These are phyloP conservation scores for Erannis defoliaria DNA, from an alignment of 2,888 invertebrate genomes.

Conservation along the genomic window DNA sequence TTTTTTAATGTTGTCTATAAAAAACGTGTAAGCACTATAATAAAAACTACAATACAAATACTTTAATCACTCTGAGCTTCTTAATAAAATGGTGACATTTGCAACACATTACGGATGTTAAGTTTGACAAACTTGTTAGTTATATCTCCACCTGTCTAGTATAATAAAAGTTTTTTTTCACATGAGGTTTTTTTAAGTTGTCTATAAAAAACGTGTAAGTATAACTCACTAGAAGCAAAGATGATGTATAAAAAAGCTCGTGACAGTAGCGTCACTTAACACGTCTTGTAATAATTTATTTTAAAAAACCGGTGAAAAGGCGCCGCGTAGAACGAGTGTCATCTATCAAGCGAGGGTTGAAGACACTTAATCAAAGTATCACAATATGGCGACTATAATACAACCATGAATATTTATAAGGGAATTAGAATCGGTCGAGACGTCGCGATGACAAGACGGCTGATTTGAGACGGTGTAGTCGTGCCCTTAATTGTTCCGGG, in stretches of 20 bases:
- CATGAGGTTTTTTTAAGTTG: background rate
- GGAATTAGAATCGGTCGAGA: constrained; percentile 69
- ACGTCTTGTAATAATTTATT: constrained; percentile 27
- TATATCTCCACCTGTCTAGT: background rate
- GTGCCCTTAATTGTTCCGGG: constrained; percentile 64
- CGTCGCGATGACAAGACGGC: constrained; percentile 55
- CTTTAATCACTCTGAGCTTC: no score
- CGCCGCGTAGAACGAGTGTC: constrained; percentile 49
- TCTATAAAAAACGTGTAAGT: background rate
- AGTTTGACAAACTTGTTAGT: background rate
- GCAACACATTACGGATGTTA: background rate
- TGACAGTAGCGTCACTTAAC: constrained; percentile 37
- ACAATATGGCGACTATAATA: constrained; percentile 77
- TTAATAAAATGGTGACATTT: background rate
- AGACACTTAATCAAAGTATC: constrained; percentile 84
- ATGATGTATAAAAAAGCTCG: constrained; percentile 8
- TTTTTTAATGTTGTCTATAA: no score
- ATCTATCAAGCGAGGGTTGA: constrained; percentile 72
- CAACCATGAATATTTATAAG: constrained; percentile 82
- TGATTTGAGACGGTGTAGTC: constrained; percentile 68
- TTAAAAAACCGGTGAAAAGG: constrained; percentile 51
- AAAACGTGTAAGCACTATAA: no score
- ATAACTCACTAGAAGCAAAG: constrained; percentile 1
- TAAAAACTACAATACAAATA: no score
- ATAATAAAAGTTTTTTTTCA: background rate